Evolutionary conservation across 2,888 invertebrate species (phyloP).

Genomic region (Cosmia pyralina): DNA sequence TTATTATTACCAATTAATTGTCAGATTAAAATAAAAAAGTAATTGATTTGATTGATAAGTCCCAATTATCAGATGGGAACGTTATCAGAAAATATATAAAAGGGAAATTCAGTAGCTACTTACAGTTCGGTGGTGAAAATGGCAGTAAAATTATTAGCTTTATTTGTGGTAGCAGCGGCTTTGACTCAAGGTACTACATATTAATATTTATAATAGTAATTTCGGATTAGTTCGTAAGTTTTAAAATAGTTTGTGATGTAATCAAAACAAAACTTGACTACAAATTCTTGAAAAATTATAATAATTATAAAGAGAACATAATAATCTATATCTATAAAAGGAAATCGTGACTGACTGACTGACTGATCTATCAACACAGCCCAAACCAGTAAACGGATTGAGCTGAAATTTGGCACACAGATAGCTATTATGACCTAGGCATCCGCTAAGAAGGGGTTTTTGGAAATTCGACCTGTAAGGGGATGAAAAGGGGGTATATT

Average conservation of each 20-base stretch:
- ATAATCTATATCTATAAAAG: too few relatives aligned
- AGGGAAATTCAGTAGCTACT: not conserved
- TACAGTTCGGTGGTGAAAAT: conserved; percentile 43
- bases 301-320: too few relatives aligned
- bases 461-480: too few relatives aligned
- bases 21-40: conserved; percentile 15
- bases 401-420: too few relatives aligned
- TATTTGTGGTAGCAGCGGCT: conserved; percentile 40
- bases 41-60: conserved; percentile 10
- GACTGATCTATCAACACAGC: too few relatives aligned
- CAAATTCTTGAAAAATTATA: not conserved
- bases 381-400: too few relatives aligned
- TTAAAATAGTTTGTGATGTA: not conserved
- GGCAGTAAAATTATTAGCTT: conserved; percentile 38
- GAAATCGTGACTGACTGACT: too few relatives aligned
- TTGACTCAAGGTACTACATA: conserved; percentile 44
- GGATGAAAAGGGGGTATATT: too few relatives aligned
- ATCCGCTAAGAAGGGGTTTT: too few relatives aligned
- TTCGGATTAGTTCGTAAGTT: not conserved
- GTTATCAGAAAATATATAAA: conserved; percentile 24
- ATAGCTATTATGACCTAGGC: too few relatives aligned
- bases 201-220: not conserved
- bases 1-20: not conserved
- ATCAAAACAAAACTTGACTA: not conserved
- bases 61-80: not conserved